phyloP scores from a whole-genome alignment of 2,888 invertebrate genomes.

The Leucoma salicis region DNA sequence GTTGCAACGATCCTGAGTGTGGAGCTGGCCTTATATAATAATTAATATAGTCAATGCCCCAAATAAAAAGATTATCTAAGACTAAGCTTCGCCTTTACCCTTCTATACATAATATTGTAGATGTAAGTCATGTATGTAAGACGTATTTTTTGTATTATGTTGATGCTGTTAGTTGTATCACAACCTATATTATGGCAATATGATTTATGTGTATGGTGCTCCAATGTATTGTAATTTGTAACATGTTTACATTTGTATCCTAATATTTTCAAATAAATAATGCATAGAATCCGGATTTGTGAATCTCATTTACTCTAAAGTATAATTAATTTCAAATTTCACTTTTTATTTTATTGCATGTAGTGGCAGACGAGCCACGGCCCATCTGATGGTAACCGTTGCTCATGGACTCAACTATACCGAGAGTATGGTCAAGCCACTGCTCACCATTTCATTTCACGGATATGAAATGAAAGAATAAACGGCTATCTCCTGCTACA shows the following conservation, averaged over 20 bases:
- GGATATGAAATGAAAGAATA: too few relatives aligned
- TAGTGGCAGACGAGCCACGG: too few relatives aligned
- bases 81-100: slow-evolving; percentile 65
- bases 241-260: slow-evolving; percentile 75
- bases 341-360: too few relatives aligned
- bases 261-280: slow-evolving; percentile 73
- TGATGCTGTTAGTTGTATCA: slow-evolving; percentile 34
- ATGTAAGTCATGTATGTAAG: slow-evolving; percentile 47
- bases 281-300: slow-evolving; percentile 52
- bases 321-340: too few relatives aligned
- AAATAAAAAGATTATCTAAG: slow-evolving; percentile 46
- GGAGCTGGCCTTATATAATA: slow-evolving; percentile 16
- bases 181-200: slow-evolving; percentile 59
- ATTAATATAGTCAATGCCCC: slow-evolving; percentile 39
- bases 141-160: slow-evolving; percentile 55
- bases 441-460: too few relatives aligned
- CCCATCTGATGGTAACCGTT: too few relatives aligned
- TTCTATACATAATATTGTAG: slow-evolving; percentile 55
- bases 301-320: slow-evolving; percentile 29
- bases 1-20: too few relatives aligned
- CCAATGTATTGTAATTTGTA: slow-evolving; percentile 55
- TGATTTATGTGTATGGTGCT: slow-evolving; percentile 77
- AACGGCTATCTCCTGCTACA: too few relatives aligned
- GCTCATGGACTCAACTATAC: too few relatives aligned
- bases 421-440: too few relatives aligned